Percentiles rank a stretch among this genome's conserved stretches.
Evolutionary conservation across 1,140 invertebrate genomes (phyloP).

Genomic region (Ceratina calcarata): DNA sequence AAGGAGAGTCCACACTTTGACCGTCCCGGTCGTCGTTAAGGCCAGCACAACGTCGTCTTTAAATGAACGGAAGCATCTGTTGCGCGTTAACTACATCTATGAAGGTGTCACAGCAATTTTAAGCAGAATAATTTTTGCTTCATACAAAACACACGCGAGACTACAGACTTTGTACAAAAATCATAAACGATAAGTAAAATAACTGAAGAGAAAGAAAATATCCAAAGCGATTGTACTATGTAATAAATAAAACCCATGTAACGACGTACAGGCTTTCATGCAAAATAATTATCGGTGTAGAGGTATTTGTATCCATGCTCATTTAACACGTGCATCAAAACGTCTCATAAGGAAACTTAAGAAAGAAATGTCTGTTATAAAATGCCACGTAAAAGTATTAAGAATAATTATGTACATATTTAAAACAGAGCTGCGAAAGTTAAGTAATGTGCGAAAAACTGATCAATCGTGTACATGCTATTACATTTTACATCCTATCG

Average conservation of each 20-base stretch:
- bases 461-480: constrained; percentile 18
- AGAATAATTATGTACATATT: not conserved
- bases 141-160: constrained; percentile 9
- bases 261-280: constrained; percentile 8
- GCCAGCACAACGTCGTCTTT: constrained; percentile 98
- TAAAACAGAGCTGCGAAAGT: not conserved
- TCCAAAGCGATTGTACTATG: constrained; percentile 21
- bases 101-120: constrained; percentile 40
- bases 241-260: not conserved
- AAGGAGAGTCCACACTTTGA: constrained; percentile 98
- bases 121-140: constrained; percentile 54
- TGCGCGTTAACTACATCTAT: constrained; percentile 63
- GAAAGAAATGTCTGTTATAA: too few relatives aligned
- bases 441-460: constrained; percentile 7
- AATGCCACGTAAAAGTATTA: too few relatives aligned
- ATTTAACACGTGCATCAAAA: constrained; percentile 7
- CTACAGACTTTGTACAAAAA: not conserved
- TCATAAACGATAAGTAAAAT: constrained; percentile 37
- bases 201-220: constrained; percentile 25
- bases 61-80: constrained; percentile 69
- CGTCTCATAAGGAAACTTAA: not conserved
- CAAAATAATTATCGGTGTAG: not conserved
- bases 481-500: not conserved
- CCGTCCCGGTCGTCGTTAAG: constrained; percentile 96
- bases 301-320: not conserved